Base-by-base conservation (phyloP, 2,888 invertebrate genomes). In the Drosophila lacicola region DNA sequence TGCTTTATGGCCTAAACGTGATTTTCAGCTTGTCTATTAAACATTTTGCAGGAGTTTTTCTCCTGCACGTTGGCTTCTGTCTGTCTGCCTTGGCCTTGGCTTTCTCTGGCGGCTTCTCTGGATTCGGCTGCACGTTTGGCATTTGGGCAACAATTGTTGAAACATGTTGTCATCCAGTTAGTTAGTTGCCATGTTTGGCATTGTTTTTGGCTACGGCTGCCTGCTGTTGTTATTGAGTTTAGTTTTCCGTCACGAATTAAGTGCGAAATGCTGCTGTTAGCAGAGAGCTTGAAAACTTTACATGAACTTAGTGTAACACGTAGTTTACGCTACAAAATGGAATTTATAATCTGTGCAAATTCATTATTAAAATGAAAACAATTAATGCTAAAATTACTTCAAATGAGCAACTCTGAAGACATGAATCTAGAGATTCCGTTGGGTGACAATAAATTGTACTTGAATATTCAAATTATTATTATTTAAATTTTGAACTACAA, bases 121-220 rank as follows among this genome's bases (percentile, higher is more conserved):
- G 3, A 4, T 11, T 34, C 21, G 45, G 50, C 44, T 53, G 89
- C 84, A 85, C 89, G 88, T 89, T 84, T 84, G 82, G 70, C 82
- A 87, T 89, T 89, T 62, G 74, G 70, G 79, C 73, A 78, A 70
- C 82, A 84, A 89, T 85, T 84, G 84, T 70, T 84, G 88, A 87
- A 82, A 87, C 88, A 85, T 89, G 84, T 78, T 84, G 88, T 81
- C 88, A 89, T 77, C 72, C 73, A 83, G 89, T 86, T 86, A 86
- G 88, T 88, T 82, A 67, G 87, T 64, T 73, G 60, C 42, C 53
- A 47, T 67, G 50, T 57, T 61, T 68, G 46, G 34, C 42, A 66
- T 61, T 69, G 49, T 62, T 42, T 36, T 58, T 63, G 47, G 33
- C 47, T 37, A n/a, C 42, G 57, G 39, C 36, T 19, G 42, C 49